Evolutionary conservation across 2,797 vertebrate species (phyloP), one percentile per base, ranked within the genome.

Genomic region (Myiotriccus ornatus): DNA sequence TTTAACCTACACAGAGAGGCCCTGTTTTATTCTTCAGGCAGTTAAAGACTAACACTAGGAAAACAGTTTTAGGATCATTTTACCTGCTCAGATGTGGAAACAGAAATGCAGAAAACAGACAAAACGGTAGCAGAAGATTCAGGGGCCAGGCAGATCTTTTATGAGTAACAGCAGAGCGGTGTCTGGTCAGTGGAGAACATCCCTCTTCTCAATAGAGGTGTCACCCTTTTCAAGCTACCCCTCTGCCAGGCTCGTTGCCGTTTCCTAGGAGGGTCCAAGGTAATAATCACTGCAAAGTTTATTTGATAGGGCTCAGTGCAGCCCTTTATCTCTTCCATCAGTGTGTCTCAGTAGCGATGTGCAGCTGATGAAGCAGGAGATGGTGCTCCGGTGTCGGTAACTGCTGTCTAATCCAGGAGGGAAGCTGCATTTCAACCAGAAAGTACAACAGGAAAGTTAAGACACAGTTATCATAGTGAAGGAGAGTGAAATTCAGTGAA

Each of bases 121-220:
- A 9, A 50, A 76, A 79, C 56, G 2, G 13, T 14, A 56, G 64
- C 18, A 49, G 78, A 55, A 57, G 23, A 32, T 59, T 74, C 16
- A 57, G 63, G 25, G 17, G 7, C 17, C 37, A 47, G 35, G 30
- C 39, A 41, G 22, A n/a, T 4, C 3, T 16, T 62, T 49, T 57
- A 12, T 9, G 17, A 76, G 34, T 21, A 50, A 14, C 14, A 49
- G 13, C 16, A 28, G 16, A 57, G 15, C 20, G 16, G 64, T 24
- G 14, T 37, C 22, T 9, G 14, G 16, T 50, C 17, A 23, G 30
- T 12, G 30, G 14, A 60, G 18, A 55, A 6, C 41, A 55, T 47
- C 28, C 14, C 10, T 43, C 30, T 59, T 22, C 0, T 0, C 0
- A 3, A 12, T 1, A 57, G 62, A 25, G 9, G 16, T 47, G 20